Base-by-base conservation (phyloP, 2,113 vertebrate species). In the Nothoprocta perdicaria region DNA sequence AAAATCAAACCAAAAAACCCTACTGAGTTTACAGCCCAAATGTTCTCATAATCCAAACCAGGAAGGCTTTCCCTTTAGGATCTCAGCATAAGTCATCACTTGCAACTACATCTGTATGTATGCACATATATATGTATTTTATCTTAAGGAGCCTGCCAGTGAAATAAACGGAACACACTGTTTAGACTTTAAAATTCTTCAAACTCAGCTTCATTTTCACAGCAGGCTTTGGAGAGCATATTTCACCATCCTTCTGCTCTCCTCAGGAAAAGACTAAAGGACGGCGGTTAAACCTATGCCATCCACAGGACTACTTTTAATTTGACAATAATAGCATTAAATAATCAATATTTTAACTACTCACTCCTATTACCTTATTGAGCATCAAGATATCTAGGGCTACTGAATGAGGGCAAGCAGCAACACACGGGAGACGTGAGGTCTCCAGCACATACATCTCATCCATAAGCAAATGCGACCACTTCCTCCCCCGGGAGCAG, bases 201-300 rank as follows among this genome's bases (percentile, higher is more conserved):
- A 69, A 77, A 31, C 27, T 8, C 27, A 1, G 1, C 13, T n/a
- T 84, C 12, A 23, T 41, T 79, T 76, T 60, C 45, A 76, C 33
- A 10, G 18, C 19, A 66, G 57, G 33, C 22, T 27, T 71, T 35
- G 83, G 33, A 60, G 18, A 66, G 6, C 6, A 38, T 4, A 2
- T 55, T 86, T 80, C 45, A 88, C 55, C 24, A 79, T 14, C 75
- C 18, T 77, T 89, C 14, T 80, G 35, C 31, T 55, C 29, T 76
- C 52, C 43, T 43, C 31, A 63, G 66, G 62, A 66, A 79, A 68
- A 4, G 13, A 77, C 5, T 15, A 5, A 27, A 61, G 9, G 10
- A 24, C 31, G 16, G 31, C 7, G 6, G 6, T n/a, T 88, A 3
- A 55, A 62, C 41, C 55, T 53, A 11, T 50, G 45, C 58, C 22